phyloP scores from a whole-genome alignment of 2,113 vertebrate species.

The Mormoops blainvillei region DNA sequence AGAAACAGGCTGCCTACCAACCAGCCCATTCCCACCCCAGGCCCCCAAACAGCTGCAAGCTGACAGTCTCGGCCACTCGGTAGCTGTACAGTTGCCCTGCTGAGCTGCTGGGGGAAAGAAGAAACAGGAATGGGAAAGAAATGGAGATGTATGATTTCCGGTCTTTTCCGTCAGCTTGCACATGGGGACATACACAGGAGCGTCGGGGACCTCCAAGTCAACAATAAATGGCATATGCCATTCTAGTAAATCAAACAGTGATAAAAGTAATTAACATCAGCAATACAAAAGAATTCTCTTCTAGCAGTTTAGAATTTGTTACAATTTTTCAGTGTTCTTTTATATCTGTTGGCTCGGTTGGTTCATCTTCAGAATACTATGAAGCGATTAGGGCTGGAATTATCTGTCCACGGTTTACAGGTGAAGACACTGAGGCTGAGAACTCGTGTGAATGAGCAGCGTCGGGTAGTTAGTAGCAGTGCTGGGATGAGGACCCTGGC shows the following conservation, averaged over 20 bases:
- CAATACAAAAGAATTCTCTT: neutral
- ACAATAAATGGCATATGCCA: neutral
- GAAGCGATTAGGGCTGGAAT: neutral
- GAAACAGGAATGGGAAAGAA: neutral
- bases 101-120: too few species aligned
- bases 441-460: neutral
- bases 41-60: neutral
- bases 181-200: neutral
- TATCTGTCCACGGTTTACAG: neutral
- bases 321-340: neutral
- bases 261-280: neutral
- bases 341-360: neutral
- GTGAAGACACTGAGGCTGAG: neutral
- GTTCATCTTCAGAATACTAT: neutral
- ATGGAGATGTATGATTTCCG: neutral
- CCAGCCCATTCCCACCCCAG: neutral
- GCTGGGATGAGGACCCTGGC: neutral
- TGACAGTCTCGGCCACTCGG: neutral
- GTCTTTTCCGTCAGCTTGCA: neutral
- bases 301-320: neutral
- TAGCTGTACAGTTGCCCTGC: neutral
- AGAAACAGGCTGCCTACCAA: neutral
- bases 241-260: neutral
- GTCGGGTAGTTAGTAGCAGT: fast-evolving
- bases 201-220: neutral